Evolutionary conservation across 2,888 invertebrate species (phyloP).

Genomic region (Nomada flava): DNA sequence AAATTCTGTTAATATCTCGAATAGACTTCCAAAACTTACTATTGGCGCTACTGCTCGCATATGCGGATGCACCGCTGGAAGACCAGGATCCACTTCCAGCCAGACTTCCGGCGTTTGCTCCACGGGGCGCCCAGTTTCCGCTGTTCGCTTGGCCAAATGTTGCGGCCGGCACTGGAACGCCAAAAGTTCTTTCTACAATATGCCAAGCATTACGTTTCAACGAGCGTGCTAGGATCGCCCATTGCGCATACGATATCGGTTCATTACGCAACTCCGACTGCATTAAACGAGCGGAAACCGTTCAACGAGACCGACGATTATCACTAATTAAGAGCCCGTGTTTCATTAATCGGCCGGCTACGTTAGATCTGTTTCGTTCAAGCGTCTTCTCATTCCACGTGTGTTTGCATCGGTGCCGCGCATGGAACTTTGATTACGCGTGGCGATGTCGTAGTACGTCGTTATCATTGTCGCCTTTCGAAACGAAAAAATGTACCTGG

Average conservation of each 20-base stretch:
- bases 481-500: constrained; percentile 24
- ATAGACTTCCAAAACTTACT: constrained; percentile 46
- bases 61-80: constrained; percentile 60
- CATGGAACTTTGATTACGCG: not conserved
- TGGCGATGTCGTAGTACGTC: not conserved
- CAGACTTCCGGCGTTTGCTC: constrained; percentile 28
- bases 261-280: constrained; percentile 20
- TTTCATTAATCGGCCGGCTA: constrained; percentile 47
- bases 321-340: constrained; percentile 55
- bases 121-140: constrained; percentile 49
- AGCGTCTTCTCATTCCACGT: constrained; percentile 11
- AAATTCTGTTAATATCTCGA: too few species aligned
- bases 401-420: constrained; percentile 6
- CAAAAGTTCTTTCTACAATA: not conserved
- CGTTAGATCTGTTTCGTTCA: constrained; percentile 27
- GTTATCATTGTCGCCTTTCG: not conserved
- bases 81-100: constrained; percentile 58
- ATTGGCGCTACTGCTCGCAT: constrained; percentile 51
- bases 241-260: too few species aligned
- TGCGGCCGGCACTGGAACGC: constrained; percentile 15
- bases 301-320: constrained; percentile 31
- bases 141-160: constrained; percentile 28
- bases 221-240: too few species aligned
- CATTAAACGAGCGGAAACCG: constrained; percentile 46
- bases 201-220: too few species aligned